Conservation (phyloP, 2,888 invertebrate genomes). For the Cerceris rybyensis region DNA sequence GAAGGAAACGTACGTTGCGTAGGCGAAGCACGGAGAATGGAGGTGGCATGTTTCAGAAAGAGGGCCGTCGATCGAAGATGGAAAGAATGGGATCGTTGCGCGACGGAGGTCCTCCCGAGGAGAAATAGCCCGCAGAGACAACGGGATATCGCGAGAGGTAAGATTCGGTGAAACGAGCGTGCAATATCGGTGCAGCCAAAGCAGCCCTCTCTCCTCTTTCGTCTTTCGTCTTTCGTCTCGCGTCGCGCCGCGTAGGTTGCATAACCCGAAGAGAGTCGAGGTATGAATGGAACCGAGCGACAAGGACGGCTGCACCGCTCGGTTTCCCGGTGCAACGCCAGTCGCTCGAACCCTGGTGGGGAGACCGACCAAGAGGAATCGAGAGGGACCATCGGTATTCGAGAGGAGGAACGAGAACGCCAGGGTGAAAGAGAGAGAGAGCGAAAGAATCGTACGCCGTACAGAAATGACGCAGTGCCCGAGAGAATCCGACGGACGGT, state of each 20-base stretch:
- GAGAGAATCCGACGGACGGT: conserved; percentile 35
- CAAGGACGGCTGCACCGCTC: conserved; percentile 59
- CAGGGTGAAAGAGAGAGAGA: conserved; percentile 9
- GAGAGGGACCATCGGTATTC: conserved; percentile 43
- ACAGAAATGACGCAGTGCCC: conserved; percentile 63
- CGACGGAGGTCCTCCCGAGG: background rate
- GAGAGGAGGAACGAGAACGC: conserved; percentile 11
- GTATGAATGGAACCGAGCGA: conserved; percentile 74
- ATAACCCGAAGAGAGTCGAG: conserved; percentile 68
- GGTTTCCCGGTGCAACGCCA: conserved; percentile 65
- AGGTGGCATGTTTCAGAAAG: too few species aligned
- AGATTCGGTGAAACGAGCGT: conserved; percentile 53
- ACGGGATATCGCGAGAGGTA: conserved; percentile 15
- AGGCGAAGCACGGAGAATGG: too few species aligned
- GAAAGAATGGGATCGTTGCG: too few species aligned
- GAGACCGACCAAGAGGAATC: conserved; percentile 37
- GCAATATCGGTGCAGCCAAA: conserved; percentile 45
- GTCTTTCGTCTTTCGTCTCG: conserved; percentile 44
- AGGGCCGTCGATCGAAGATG: too few species aligned
- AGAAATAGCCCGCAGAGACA: background rate
- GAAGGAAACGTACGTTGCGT: too few species aligned
- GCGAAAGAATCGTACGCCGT: conserved; percentile 37
- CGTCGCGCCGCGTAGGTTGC: conserved; percentile 65
- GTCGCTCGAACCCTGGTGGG: conserved; percentile 41
- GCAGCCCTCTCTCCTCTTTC: conserved; percentile 21